Percentiles rank a stretch among this genome's conserved stretches.
These are phyloP conservation scores for Catamblyrhynchus diadema DNA, from an alignment of 2,797 vertebrate genomes.

Conservation along the genomic window DNA sequence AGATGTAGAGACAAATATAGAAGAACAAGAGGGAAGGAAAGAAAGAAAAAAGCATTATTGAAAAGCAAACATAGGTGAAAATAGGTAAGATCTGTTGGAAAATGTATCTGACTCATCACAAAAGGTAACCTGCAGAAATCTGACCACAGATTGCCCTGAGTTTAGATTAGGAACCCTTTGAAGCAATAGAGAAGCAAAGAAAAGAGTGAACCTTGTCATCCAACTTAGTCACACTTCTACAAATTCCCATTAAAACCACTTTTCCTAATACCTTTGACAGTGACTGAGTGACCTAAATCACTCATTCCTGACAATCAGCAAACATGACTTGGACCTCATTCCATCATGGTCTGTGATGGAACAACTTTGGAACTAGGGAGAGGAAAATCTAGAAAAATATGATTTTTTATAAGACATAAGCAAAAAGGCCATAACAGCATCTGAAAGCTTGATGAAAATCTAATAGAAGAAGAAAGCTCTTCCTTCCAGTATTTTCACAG, in stretches of 20 bases:
- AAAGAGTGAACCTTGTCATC: not conserved
- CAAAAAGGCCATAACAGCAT: not conserved
- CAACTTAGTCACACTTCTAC: not conserved
- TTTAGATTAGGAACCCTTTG: not conserved
- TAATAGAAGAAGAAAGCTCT: not conserved
- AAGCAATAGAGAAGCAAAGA: not conserved
- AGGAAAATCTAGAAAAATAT: not conserved
- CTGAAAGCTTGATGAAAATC: not conserved
- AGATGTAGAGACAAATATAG: not conserved
- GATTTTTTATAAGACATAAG: not conserved
- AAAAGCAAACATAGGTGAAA: not conserved
- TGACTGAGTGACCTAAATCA: not conserved
- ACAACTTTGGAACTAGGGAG: not conserved
- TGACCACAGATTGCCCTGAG: not conserved
- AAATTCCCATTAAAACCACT: not conserved
- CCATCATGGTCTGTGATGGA: not conserved
- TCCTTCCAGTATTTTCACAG: not conserved
- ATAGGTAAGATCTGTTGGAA: not conserved
- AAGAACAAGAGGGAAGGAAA: not conserved
- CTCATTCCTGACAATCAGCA: not conserved
- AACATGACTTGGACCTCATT: not conserved
- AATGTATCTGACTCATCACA: not conserved
- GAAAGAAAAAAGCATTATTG: not conserved
- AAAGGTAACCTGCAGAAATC: not conserved
- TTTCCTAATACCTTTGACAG: not conserved